A percentile compares a stretch with the other conserved stretches of the same genome.
Evolutionary conservation across 2,888 invertebrate species (phyloP).

Genomic region (Dioctria rufipes): DNA sequence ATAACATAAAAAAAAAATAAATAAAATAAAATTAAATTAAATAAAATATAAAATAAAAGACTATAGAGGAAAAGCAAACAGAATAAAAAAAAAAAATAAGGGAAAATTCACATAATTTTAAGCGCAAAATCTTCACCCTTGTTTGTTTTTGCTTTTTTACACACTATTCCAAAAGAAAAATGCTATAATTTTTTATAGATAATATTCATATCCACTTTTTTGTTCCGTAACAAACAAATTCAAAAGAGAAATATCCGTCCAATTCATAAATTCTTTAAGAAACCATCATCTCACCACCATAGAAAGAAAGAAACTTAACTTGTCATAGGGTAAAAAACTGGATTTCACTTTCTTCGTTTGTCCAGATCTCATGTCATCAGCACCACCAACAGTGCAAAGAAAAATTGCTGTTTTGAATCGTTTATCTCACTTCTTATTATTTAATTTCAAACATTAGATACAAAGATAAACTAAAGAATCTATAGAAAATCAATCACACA

Average conservation of each 20-base stretch:
- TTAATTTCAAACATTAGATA: not conserved
- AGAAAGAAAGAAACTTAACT: not conserved
- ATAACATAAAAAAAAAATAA: not conserved
- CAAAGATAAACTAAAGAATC: not conserved
- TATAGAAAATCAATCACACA: not conserved
- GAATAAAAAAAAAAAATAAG: too few relatives aligned
- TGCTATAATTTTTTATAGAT: not conserved
- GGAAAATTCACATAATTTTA: conserved; percentile 22
- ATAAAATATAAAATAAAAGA: not conserved
- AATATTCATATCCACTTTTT: not conserved
- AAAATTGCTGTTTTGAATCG: not conserved
- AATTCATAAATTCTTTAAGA: not conserved
- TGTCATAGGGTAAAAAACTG: not conserved
- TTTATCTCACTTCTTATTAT: not conserved
- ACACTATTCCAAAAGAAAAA: conserved; percentile 1
- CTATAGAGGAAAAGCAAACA: conserved; percentile 6
- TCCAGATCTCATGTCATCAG: not conserved
- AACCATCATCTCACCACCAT: not conserved
- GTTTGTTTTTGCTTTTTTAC: conserved; percentile 5
- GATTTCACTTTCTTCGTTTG: not conserved
- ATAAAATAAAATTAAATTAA: conserved; percentile 11
- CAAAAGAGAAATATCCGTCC: not conserved
- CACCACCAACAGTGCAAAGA: not conserved
- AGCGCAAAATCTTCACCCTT: conserved; percentile 29
- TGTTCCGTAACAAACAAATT: not conserved